phyloP scores from a whole-genome alignment of 2,797 vertebrate species.

The Tapera naevia region DNA sequence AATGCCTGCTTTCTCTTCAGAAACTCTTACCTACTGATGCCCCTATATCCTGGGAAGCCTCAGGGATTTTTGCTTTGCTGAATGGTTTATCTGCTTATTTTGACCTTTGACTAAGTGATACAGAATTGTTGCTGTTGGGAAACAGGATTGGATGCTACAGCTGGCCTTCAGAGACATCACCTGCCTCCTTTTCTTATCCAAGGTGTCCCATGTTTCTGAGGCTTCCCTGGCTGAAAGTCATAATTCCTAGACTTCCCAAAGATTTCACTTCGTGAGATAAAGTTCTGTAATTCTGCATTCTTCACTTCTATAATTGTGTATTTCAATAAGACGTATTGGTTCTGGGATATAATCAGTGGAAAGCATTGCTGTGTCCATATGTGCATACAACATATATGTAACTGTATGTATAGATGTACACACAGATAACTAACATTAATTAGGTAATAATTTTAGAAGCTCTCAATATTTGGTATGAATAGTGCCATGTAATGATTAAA shows the following conservation, averaged over 20 bases:
- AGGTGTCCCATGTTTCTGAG: not conserved
- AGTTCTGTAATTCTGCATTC: not conserved
- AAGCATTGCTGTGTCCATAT: not conserved
- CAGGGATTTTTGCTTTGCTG: not conserved
- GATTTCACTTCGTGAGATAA: not conserved
- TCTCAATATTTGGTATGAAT: not conserved
- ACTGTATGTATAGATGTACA: rapidly evolving
- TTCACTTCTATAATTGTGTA: not conserved
- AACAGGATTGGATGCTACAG: not conserved
- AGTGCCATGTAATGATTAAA: not conserved
- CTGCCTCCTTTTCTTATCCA: not conserved
- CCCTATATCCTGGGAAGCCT: not conserved
- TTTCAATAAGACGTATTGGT: not conserved
- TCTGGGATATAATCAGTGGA: not conserved
- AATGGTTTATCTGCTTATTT: not conserved
- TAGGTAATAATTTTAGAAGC: not conserved
- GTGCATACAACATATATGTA: rapidly evolving
- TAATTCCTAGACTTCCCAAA: not conserved
- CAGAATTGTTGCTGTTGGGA: not conserved
- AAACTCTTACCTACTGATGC: not conserved
- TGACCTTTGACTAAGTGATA: not conserved
- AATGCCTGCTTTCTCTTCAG: not conserved
- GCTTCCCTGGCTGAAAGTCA: not conserved
- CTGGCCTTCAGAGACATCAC: not conserved
- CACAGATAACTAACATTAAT: not conserved